phyloP scores from a whole-genome alignment of 2,888 invertebrate species.

The Blomia tropicalis region DNA sequence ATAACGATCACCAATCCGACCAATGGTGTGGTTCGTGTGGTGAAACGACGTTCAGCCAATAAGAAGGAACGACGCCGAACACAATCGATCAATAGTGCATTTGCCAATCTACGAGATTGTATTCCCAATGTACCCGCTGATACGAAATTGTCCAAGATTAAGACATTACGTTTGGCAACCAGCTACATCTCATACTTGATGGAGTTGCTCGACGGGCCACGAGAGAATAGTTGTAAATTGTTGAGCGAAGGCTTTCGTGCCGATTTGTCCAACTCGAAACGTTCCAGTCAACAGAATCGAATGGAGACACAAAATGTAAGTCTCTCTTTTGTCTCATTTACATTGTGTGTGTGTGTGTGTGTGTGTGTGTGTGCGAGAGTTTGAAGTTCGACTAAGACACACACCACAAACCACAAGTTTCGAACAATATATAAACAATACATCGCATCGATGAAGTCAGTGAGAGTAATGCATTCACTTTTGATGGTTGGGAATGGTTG shows the following conservation, averaged over 20 bases:
- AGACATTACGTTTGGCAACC: conserved; percentile 78
- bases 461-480: neutral
- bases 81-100: conserved; percentile 85
- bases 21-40: conserved; percentile 37
- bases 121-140: conserved; percentile 92
- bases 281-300: conserved; percentile 11
- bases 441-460: neutral
- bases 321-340: neutral
- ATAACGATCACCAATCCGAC: conserved; percentile 4
- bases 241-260: conserved; percentile 22
- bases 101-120: conserved; percentile 73
- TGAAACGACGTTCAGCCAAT: conserved; percentile 73
- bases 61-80: conserved; percentile 83
- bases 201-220: conserved; percentile 47
- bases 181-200: conserved; percentile 82
- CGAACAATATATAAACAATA: too few species aligned
- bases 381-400: too few species aligned
- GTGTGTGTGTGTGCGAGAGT: too few species aligned
- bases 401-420: too few species aligned
- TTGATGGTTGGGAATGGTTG: too few species aligned
- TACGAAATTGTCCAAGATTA: conserved; percentile 84
- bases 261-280: conserved; percentile 16
- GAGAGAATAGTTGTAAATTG: conserved; percentile 2
- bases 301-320: conserved; percentile 14
- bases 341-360: too few species aligned